phyloP scores from a whole-genome alignment of 2,113 vertebrate species.

The Phrynocephalus versicolor region DNA sequence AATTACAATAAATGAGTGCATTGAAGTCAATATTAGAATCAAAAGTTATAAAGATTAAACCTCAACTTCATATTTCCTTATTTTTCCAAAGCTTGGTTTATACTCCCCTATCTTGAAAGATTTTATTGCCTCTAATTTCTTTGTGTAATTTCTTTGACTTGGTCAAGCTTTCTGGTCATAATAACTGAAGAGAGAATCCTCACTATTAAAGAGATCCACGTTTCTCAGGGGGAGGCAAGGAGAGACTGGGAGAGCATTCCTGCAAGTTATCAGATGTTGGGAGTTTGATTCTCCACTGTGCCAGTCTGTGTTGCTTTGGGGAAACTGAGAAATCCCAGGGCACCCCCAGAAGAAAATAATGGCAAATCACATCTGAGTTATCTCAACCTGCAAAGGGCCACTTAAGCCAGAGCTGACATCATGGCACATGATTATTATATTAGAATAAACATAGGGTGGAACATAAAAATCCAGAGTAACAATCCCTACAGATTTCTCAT shows the following conservation, averaged over 20 bases:
- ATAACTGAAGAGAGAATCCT: constrained; percentile 39
- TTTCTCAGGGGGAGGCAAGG: background rate
- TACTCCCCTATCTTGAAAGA: constrained; percentile 22
- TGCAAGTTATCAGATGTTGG: background rate
- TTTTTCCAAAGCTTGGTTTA: background rate
- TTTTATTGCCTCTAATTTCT: constrained; percentile 52
- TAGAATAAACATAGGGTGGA: too few species aligned
- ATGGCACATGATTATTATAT: too few species aligned
- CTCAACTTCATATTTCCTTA: background rate
- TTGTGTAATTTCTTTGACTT: constrained; percentile 44
- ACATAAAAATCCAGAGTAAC: too few species aligned
- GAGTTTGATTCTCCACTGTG: too few species aligned
- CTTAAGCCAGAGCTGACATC: too few species aligned
- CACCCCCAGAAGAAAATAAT: too few species aligned
- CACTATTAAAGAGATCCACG: constrained; percentile 32
- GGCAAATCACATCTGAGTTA: too few species aligned
- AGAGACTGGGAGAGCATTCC: background rate
- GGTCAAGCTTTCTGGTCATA: constrained; percentile 52
- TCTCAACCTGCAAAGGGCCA: too few species aligned
- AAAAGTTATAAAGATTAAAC: background rate
- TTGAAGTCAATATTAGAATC: background rate
- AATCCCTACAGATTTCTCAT: too few species aligned
- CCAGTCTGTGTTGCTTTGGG: too few species aligned
- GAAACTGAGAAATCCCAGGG: too few species aligned
- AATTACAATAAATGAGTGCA: background rate